These are phyloP conservation scores for Protophormia terraenovae DNA, from an alignment of 2,888 invertebrate species.

Conservation along the genomic window DNA sequence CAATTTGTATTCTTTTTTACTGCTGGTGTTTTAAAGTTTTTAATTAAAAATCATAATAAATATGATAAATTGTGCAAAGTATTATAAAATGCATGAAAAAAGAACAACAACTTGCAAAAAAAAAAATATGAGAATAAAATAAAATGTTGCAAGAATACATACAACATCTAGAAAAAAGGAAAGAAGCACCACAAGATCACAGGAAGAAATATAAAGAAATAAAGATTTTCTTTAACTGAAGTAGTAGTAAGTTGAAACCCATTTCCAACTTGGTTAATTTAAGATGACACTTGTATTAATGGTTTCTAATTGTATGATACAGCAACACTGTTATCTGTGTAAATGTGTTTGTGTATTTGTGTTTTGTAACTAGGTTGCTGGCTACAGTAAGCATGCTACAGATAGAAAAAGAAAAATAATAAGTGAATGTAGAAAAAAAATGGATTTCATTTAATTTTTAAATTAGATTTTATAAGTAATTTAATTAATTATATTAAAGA, in stretches of 20 bases:
- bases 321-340: slow-evolving; percentile 14
- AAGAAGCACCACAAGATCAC: not conserved
- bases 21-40: slow-evolving; percentile 60
- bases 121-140: not conserved
- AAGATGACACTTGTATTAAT: slow-evolving; percentile 68
- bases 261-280: slow-evolving; percentile 63
- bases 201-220: not conserved
- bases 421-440: slow-evolving; percentile 6
- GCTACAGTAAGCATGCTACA: not conserved
- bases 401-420: not conserved
- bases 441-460: slow-evolving; percentile 38
- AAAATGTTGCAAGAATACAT: slow-evolving; percentile 33
- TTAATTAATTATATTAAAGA: slow-evolving; percentile 35
- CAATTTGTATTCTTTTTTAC: not conserved
- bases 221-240: slow-evolving; percentile 46
- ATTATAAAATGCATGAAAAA: not conserved
- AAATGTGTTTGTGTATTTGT: not conserved
- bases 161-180: not conserved
- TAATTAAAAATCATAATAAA: slow-evolving; percentile 69
- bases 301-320: slow-evolving; percentile 62
- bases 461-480: slow-evolving; percentile 57
- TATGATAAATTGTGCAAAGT: slow-evolving; percentile 59
- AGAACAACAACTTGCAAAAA: not conserved
- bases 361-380: not conserved
- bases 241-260: slow-evolving; percentile 47